Evolutionary conservation across 2,888 invertebrate species (phyloP).

Genomic region (Minunthozetes semirufus): DNA sequence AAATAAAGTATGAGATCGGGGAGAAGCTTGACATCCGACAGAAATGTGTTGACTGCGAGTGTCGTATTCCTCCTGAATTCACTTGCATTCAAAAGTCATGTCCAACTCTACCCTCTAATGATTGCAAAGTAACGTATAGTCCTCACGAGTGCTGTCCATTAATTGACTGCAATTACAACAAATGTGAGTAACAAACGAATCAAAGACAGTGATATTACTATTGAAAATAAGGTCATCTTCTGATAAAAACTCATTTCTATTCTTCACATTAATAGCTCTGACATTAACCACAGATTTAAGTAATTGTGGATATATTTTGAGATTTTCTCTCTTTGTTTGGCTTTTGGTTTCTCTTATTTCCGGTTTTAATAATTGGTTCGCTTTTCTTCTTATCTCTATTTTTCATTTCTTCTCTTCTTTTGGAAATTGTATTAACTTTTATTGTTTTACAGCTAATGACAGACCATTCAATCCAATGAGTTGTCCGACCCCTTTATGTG

Average conservation of each 20-base stretch:
- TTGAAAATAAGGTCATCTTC: neutral
- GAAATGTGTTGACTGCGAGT: neutral
- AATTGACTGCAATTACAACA: neutral
- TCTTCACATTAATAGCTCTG: neutral
- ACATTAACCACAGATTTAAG: neutral
- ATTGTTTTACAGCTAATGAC: neutral
- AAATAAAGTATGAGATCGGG: neutral
- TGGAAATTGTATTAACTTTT: neutral
- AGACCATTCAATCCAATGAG: neutral
- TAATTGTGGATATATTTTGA: neutral
- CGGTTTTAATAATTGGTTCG: neutral
- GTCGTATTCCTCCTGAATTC: neutral
- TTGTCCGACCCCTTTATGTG: constrained; percentile 12
- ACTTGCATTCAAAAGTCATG: constrained; percentile 9
- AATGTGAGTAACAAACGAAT: neutral
- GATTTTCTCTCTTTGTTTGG: neutral
- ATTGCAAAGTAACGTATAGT: neutral
- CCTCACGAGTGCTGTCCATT: neutral
- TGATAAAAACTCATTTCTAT: neutral
- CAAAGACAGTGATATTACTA: too few relatives aligned
- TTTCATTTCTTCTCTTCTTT: neutral
- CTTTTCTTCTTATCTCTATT: neutral
- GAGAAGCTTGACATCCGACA: neutral
- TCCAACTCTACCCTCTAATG: neutral
- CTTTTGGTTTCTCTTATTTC: constrained; percentile 3